These are phyloP conservation scores for Alloscopus bannaensis DNA, from an alignment of 2,888 invertebrate species.

Conservation along the genomic window DNA sequence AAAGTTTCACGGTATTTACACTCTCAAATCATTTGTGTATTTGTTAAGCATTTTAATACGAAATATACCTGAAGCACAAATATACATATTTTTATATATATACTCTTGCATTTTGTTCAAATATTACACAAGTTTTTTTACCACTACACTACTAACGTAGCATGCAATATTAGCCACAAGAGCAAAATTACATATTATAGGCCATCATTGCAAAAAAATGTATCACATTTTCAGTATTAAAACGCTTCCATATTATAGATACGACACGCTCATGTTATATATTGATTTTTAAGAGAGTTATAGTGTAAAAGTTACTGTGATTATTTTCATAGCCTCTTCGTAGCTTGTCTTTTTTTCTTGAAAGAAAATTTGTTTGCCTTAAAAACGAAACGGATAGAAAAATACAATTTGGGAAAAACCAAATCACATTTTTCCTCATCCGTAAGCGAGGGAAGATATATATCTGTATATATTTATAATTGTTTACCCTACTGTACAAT, in stretches of 20 bases:
- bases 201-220: conserved; percentile 43
- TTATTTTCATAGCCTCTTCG: conserved; percentile 56
- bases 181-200: conserved; percentile 1
- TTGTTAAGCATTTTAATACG: conserved; percentile 6
- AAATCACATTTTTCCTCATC: too few species aligned
- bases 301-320: conserved; percentile 38
- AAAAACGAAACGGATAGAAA: too few species aligned
- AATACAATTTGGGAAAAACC: too few species aligned
- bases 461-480: too few species aligned
- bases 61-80: too few species aligned
- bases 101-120: too few species aligned
- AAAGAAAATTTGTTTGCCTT: conserved; percentile 62
- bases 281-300: conserved; percentile 13
- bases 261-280: conserved; percentile 16
- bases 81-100: conserved; percentile 36
- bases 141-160: not conserved
- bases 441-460: too few species aligned
- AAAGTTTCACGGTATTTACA: conserved; percentile 57
- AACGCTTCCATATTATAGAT: conserved; percentile 33
- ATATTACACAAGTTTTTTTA: too few species aligned
- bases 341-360: conserved; percentile 63
- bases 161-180: conserved; percentile 9
- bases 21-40: conserved; percentile 37
- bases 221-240: conserved; percentile 61
- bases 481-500: too few species aligned